Conservation (phyloP, 2,113 vertebrate genomes). For the Geococcyx californianus region DNA sequence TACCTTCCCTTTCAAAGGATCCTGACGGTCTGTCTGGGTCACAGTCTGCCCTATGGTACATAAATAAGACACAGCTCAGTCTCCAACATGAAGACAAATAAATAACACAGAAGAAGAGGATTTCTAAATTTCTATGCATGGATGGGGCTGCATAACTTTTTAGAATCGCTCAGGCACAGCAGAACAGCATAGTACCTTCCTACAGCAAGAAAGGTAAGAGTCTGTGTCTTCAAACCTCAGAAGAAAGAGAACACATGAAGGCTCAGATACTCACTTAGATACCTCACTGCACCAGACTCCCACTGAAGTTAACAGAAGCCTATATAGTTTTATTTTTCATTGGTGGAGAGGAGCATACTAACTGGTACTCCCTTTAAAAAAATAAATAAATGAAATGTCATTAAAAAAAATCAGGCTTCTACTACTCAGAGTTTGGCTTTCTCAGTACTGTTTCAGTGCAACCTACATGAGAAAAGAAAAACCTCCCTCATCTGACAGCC, state of each 20-base stretch:
- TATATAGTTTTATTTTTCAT: neutral
- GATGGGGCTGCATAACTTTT: neutral
- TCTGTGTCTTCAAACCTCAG: neutral
- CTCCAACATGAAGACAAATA: neutral
- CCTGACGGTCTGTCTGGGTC: neutral
- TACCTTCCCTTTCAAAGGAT: neutral
- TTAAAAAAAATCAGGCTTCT: neutral
- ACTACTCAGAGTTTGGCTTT: neutral
- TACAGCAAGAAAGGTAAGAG: neutral
- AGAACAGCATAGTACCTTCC: neutral
- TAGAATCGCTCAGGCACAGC: neutral
- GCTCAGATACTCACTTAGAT: neutral
- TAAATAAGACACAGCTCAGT: neutral
- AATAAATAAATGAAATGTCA: neutral
- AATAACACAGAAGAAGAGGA: neutral
- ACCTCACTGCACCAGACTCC: neutral
- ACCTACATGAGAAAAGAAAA: neutral
- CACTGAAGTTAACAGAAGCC: neutral
- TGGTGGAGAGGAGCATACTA: neutral
- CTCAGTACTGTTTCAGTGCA: neutral
- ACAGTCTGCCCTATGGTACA: neutral
- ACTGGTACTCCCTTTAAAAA: neutral
- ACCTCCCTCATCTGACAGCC: neutral
- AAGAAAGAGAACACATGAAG: neutral
- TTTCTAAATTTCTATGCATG: neutral